A percentile compares a stretch with the other conserved stretches of the same genome.
phyloP scores from a whole-genome alignment of 2,113 vertebrate genomes.

The Elephantulus edwardii region DNA sequence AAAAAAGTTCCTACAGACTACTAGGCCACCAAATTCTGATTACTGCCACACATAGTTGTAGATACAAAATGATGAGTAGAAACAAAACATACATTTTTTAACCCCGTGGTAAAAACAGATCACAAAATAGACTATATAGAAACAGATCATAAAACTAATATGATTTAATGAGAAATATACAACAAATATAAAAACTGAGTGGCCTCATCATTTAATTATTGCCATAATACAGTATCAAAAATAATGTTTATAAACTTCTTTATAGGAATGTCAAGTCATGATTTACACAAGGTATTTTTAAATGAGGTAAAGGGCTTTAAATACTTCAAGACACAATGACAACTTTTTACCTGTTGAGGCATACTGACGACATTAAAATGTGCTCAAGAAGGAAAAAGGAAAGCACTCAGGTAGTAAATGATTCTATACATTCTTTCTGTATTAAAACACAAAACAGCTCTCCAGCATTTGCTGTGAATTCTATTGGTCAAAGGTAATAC shows the following conservation, averaged over 20 bases:
- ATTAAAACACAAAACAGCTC: background rate
- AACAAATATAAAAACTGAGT: constrained; percentile 42
- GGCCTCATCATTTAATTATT: constrained; percentile 47
- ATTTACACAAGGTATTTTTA: constrained; percentile 32
- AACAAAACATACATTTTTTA: constrained; percentile 39
- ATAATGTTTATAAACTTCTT: constrained; percentile 9
- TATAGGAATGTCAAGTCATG: constrained; percentile 17
- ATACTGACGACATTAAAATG: constrained; percentile 45
- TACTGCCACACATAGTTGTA: background rate
- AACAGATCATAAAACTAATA: constrained; percentile 41
- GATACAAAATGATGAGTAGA: background rate
- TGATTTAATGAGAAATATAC: constrained; percentile 46
- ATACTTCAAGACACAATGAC: background rate
- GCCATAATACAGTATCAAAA: constrained; percentile 47
- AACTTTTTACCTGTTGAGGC: background rate
- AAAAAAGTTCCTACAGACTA: too few species aligned
- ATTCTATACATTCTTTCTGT: background rate
- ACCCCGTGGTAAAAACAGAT: constrained; percentile 3
- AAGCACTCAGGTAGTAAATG: background rate
- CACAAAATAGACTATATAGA: constrained; percentile 50
- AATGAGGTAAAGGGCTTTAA: background rate
- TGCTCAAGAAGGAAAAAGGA: too few species aligned
- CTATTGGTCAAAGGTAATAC: background rate
- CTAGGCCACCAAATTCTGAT: too few species aligned
- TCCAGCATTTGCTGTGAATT: background rate